phyloP scores from a whole-genome alignment of 2,113 vertebrate genomes.

The Macquaria australasica region DNA sequence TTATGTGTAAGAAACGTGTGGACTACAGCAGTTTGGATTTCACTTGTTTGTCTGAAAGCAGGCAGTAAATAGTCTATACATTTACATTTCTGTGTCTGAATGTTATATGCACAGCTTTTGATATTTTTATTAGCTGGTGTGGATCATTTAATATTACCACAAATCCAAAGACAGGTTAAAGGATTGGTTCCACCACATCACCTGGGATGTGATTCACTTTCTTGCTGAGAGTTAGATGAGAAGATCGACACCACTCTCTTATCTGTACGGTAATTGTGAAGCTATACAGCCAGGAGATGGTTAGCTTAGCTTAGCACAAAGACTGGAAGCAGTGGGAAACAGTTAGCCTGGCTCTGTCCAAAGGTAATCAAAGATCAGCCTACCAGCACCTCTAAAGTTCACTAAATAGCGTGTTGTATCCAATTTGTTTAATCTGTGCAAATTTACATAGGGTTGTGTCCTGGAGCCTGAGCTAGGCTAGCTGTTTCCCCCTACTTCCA shows the following conservation, averaged over 20 bases:
- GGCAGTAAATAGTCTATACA: slow-evolving; percentile 10
- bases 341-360: not conserved
- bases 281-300: not conserved
- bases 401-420: not conserved
- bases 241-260: not conserved
- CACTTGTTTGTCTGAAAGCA: slow-evolving; percentile 37
- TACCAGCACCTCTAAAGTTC: not conserved
- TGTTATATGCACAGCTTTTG: not conserved
- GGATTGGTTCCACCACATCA: not conserved
- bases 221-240: not conserved
- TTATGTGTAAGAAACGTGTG: slow-evolving; percentile 14
- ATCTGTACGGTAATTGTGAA: not conserved
- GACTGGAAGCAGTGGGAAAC: not conserved
- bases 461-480: not conserved
- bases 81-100: not conserved
- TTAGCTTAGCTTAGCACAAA: not conserved
- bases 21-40: slow-evolving; percentile 35
- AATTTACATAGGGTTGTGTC: not conserved
- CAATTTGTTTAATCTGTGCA: not conserved
- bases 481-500: not conserved
- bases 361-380: not conserved
- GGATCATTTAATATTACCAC: not conserved
- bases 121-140: not conserved
- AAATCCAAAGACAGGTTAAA: not conserved
- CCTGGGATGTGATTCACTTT: not conserved